Evolutionary conservation across 2,797 vertebrate species (phyloP).

Genomic region (Leptatherina wallacei): DNA sequence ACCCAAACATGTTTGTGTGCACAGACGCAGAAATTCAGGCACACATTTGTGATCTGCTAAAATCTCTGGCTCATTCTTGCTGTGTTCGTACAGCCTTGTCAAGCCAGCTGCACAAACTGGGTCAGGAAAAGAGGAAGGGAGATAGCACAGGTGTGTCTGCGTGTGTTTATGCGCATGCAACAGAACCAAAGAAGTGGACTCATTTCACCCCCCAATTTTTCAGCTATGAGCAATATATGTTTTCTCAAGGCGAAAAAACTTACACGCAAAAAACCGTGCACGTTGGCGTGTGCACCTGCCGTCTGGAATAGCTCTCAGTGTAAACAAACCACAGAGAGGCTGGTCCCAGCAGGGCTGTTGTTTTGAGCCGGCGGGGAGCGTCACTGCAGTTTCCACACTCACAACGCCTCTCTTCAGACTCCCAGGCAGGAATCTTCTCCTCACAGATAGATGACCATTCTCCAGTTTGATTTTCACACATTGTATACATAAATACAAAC

Average conservation of each 20-base stretch:
- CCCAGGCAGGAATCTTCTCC: slow-evolving; percentile 37
- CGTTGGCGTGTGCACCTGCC: slow-evolving; percentile 39
- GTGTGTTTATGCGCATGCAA: slow-evolving; percentile 31
- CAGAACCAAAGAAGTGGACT: slow-evolving; percentile 12
- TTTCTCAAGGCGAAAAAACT: slow-evolving; percentile 7
- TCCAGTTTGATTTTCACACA: slow-evolving; percentile 66
- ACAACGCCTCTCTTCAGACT: slow-evolving; percentile 56
- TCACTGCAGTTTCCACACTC: slow-evolving; percentile 69
- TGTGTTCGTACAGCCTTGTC: slow-evolving; percentile 40
- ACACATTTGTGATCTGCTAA: slow-evolving; percentile 48
- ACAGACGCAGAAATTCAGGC: slow-evolving; percentile 15
- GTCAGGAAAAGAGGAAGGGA: slow-evolving; percentile 25
- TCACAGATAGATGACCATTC: slow-evolving; percentile 70
- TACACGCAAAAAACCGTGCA: slow-evolving; percentile 18
- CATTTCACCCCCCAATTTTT: slow-evolving; percentile 17
- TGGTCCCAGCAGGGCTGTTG: slow-evolving; percentile 50
- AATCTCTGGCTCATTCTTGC: slow-evolving; percentile 46
- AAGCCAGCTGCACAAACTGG: slow-evolving; percentile 64
- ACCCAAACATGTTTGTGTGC: slow-evolving; percentile 24
- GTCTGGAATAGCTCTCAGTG: slow-evolving; percentile 71
- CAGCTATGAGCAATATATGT: slow-evolving; percentile 17
- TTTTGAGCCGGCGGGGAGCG: slow-evolving; percentile 61
- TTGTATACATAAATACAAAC: slow-evolving; percentile 55
- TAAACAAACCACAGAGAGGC: slow-evolving; percentile 77
- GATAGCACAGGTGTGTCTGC: slow-evolving; percentile 57